Evolutionary conservation across 2,888 invertebrate species (phyloP), one percentile per base, ranked within the genome.

Genomic region (Coenonympha arcania): DNA sequence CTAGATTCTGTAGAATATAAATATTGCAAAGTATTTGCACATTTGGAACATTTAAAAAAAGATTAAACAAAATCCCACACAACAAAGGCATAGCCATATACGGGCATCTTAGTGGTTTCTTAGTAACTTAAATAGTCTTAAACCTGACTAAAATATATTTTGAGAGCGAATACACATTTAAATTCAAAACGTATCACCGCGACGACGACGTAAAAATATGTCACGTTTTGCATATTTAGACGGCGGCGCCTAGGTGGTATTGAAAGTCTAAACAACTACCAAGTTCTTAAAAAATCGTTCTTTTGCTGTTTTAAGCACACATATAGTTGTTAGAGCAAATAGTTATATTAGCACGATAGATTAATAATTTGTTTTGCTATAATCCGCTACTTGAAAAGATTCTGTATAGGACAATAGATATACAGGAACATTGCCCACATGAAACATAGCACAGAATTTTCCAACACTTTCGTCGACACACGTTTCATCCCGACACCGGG

Each of bases 151-250:
- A 22, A 37, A 37, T 37, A 22, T 37, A 37, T 37, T 37, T 37
- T 8, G n/a, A 19, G n/a, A 37, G 37, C 13, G 13, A 37, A 37
- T 22, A 22, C 22, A 41, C 19, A 30, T 41, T 41, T 28, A 13
- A 11, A 47, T 47, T 39, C 20, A 15, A 11, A 18, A 47, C 31
- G n/a, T n/a, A n/a, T 30, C 19, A 24, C 20, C 39, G 13, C 9
- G 24, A 18, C 45, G 20, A 33, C 13, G 26, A 36, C 36, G 19
- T 36, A 18, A 45, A 36, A n/a, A n/a, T n/a, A 45, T 45, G 24
- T 36, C 45, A 36, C 11, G 36, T 26, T 45, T 45, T 13, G 11
- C 45, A 45, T 36, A 36, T 45, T 36, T 26, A 26, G 11, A 8
- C 18, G 24, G n/a, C n/a, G 18, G 34, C 24, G 20, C 13, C 20